Conservation (phyloP, 2,113 vertebrate species). For the Elachura formosa region DNA sequence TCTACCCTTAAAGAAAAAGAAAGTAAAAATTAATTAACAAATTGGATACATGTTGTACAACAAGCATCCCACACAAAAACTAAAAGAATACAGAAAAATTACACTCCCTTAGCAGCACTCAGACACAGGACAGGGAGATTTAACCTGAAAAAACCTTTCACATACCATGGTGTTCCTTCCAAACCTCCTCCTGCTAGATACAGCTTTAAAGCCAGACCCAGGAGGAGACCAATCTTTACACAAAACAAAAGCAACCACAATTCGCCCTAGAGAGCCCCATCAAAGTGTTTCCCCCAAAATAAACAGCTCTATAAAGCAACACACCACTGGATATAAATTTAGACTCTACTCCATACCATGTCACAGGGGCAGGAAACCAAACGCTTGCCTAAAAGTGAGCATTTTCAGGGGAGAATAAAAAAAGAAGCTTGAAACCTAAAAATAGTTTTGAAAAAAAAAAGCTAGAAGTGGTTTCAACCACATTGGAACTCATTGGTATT, state of each 20-base stretch:
- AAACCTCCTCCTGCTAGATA: neutral
- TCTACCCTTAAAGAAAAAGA: neutral
- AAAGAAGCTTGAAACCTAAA: neutral
- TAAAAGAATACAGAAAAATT: neutral
- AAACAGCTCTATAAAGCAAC: slow-evolving; percentile 2
- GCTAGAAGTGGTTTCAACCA: neutral
- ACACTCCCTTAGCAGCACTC: neutral
- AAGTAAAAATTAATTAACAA: slow-evolving; percentile 20
- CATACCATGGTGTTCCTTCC: neutral
- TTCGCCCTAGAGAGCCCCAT: neutral
- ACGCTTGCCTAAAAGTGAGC: neutral
- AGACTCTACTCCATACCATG: neutral
- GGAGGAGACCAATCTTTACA: neutral
- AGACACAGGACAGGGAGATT: fast-evolving
- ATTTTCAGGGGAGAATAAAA: neutral
- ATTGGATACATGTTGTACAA: neutral
- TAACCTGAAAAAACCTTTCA: neutral
- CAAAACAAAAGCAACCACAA: slow-evolving; percentile 40
- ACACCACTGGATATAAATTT: slow-evolving; percentile 6
- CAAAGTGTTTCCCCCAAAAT: slow-evolving; percentile 43
- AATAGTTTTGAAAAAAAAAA: neutral
- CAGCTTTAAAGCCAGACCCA: neutral
- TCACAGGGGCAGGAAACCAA: neutral
- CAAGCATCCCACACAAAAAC: neutral
- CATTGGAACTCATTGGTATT: neutral